Percentiles rank a stretch among this genome's conserved stretches.
phyloP scores from a whole-genome alignment of 2,797 vertebrate species.

The Heliangelus exortis region DNA sequence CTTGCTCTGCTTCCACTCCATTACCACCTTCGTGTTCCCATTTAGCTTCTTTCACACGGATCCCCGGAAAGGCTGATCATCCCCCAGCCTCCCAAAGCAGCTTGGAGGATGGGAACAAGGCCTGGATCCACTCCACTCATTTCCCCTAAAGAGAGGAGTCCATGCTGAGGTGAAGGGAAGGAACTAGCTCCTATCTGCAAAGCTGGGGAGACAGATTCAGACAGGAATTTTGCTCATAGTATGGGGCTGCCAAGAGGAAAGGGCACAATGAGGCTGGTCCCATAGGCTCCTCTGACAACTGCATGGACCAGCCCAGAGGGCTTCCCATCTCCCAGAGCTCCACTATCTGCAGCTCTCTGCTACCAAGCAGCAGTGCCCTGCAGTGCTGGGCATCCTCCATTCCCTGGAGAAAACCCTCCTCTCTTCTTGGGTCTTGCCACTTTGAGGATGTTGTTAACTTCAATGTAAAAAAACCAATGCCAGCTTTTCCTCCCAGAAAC shows the following conservation, averaged over 20 bases:
- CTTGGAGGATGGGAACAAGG: neutral
- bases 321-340: neutral
- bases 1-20: constrained; percentile 47
- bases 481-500: neutral
- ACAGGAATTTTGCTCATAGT: neutral
- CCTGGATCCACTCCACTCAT: neutral
- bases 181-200: neutral
- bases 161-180: neutral
- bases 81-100: neutral
- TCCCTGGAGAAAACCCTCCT: neutral
- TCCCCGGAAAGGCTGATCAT: constrained; percentile 22
- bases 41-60: constrained; percentile 57
- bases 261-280: neutral
- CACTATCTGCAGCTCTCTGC: neutral
- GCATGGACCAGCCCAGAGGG: neutral
- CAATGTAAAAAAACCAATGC: neutral
- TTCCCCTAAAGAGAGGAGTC: neutral
- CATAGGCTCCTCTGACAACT: neutral
- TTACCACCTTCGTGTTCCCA: constrained; percentile 34
- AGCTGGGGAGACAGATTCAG: neutral
- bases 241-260: neutral
- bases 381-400: neutral
- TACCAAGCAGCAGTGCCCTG: neutral
- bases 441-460: neutral
- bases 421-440: neutral